Evolutionary conservation across 2,797 vertebrate genomes (phyloP).

Genomic region (Pteronotus mesoamericanus): DNA sequence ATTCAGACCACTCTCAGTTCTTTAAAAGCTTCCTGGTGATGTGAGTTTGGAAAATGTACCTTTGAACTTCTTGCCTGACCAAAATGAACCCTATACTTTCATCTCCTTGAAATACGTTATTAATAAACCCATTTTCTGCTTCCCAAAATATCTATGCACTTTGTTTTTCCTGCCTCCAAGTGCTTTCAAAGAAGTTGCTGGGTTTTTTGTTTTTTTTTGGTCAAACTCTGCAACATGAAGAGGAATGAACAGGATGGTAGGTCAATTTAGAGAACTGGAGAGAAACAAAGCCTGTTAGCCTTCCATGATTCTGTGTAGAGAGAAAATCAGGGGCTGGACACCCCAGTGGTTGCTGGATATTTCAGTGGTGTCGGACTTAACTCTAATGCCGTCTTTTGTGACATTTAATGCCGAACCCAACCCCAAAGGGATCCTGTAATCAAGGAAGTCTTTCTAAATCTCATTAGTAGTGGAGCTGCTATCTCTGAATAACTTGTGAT

Average conservation of each 20-base stretch:
- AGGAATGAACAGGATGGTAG: neutral
- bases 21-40: neutral
- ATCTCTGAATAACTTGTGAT: neutral
- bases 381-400: neutral
- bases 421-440: neutral
- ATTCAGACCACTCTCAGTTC: neutral
- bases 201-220: neutral
- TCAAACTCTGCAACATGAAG: neutral
- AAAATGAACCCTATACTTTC: neutral
- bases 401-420: neutral
- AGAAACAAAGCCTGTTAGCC: neutral
- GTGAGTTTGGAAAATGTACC: constrained; percentile 5
- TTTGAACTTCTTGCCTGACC: neutral
- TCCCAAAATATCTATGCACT: constrained; percentile 10
- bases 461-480: neutral
- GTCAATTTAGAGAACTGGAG: neutral
- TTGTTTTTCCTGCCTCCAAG: neutral
- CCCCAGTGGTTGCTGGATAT: neutral
- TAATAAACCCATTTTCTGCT: constrained; percentile 14
- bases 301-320: neutral
- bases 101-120: constrained; percentile 25
- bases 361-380: neutral
- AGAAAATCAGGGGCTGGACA: neutral
- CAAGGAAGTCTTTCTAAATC: neutral
- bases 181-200: constrained; percentile 4